Evolutionary conservation across 1,140 invertebrate species (phyloP).

Genomic region (Drosophila leontia): DNA sequence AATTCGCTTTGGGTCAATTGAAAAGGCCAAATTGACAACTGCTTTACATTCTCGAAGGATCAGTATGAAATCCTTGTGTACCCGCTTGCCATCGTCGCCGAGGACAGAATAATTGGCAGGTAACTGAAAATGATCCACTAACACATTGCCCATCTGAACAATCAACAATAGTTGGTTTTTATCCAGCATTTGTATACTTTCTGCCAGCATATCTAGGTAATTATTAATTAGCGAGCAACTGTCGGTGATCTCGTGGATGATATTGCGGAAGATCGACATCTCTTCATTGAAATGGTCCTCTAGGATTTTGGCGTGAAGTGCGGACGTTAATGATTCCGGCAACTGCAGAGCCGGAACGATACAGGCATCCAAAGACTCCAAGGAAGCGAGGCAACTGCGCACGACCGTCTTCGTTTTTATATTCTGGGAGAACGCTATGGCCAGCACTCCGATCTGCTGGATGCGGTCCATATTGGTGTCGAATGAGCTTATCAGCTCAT

Average conservation of each 20-base stretch:
- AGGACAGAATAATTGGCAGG: conserved; percentile 52
- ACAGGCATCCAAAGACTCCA: conserved; percentile 73
- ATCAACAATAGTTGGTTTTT: conserved; percentile 41
- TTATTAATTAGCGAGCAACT: conserved; percentile 62
- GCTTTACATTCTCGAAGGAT: conserved; percentile 75
- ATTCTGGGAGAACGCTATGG: conserved; percentile 69
- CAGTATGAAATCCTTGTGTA: conserved; percentile 62
- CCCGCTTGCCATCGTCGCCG: conserved; percentile 25
- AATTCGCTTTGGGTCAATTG: conserved; percentile 59
- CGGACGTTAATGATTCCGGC: conserved; percentile 12
- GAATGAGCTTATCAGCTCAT: conserved; percentile 64
- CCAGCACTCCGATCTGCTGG: conserved; percentile 79
- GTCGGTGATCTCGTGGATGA: conserved; percentile 78
- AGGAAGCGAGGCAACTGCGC: conserved; percentile 73
- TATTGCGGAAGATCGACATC: conserved; percentile 60
- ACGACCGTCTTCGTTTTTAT: conserved; percentile 74
- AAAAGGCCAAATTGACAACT: conserved; percentile 40
- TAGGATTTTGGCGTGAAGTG: conserved; percentile 56
- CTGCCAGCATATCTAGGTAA: conserved; percentile 63
- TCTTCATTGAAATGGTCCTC: conserved; percentile 77
- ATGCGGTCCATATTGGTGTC: conserved; percentile 75
- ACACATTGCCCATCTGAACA: conserved; percentile 64
- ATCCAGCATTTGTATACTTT: conserved; percentile 35
- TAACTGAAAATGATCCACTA: conserved; percentile 67
- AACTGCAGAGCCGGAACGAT: conserved; percentile 71